Base-by-base conservation (phyloP, 2,797 vertebrate genomes). In the Simalia tracyae region DNA sequence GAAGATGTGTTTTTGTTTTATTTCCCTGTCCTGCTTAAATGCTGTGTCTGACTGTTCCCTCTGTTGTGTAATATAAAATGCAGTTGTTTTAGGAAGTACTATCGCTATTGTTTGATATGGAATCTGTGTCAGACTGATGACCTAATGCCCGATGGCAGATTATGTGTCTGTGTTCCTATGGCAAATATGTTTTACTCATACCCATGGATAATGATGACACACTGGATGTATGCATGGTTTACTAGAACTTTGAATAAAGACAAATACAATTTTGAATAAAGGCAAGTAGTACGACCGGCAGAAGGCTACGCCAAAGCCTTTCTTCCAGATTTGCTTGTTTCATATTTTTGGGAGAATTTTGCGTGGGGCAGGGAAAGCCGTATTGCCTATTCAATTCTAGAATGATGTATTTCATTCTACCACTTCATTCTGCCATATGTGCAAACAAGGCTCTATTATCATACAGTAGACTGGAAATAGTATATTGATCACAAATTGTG, bases 81-180 rank as follows among this genome's bases (percentile, higher is more conserved):
- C 76, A 95, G 86, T 95, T 96, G 94, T 95, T 91, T 94, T 86
- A 88, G 93, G 88, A 60, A 84, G 95, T 72, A 89, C 60, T 93
- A 84, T 93, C 59, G 28, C 89, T 92, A 89, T 93, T 96, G 91
- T 66, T 6, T 61, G 91, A 94, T 89, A 91, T 95, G 93, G 94
- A 94, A 96, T 96, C 95, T 95, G 94, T 96, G 95, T 93, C 93
- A 96, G 95, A 91, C 92, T 46, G 93, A 95, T 96, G 94, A 94
- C 87, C 92, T 94, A 92, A 93, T 84, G 5, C 17, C 28, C 89
- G 94, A 94, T 96, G 91, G 91, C 92, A 90, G 26, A 9, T 93
- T 81, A 91, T 93, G 85, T 0, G 0, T 84, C 28, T 4, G 0
- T 92, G 76, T 94, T 95, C 31, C 72, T 89, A 84, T 92, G 96